Evolutionary conservation across 2,888 invertebrate genomes (phyloP).

Genomic region (Epinotia ramella): DNA sequence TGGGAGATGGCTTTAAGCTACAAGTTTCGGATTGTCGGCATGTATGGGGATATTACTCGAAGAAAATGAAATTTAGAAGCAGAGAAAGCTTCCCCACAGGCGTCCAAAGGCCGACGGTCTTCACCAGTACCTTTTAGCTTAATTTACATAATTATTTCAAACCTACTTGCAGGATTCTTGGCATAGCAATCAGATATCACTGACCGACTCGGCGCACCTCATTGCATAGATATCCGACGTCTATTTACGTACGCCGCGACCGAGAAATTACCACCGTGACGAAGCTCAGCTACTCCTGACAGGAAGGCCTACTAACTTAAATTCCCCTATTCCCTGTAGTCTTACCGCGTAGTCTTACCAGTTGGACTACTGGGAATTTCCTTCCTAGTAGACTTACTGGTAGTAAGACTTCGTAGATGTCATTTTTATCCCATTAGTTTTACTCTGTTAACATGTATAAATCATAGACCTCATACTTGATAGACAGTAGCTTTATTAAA

Average conservation of each 20-base stretch:
- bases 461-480: too few relatives aligned
- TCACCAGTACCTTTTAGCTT: background rate
- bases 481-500: too few relatives aligned
- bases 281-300: background rate
- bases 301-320: background rate
- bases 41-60: too few relatives aligned
- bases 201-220: conserved; percentile 16
- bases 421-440: too few relatives aligned
- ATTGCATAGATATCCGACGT: conserved; percentile 13
- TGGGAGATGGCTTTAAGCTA: too few relatives aligned
- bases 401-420: too few relatives aligned
- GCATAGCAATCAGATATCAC: conserved; percentile 9
- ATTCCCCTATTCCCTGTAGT: too few relatives aligned
- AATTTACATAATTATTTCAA: conserved; percentile 9
- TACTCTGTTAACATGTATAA: too few relatives aligned
- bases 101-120: background rate
- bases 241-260: conserved; percentile 29
- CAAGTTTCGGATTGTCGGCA: too few relatives aligned
- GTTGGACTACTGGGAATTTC: too few relatives aligned
- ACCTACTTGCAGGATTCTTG: conserved; percentile 29
- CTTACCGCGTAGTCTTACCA: too few relatives aligned
- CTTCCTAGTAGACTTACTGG: too few relatives aligned
- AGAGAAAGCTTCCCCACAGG: background rate
- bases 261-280: conserved; percentile 28
- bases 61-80: background rate